phyloP scores from a whole-genome alignment of 2,888 invertebrate species.

The Caenorhabditis sp. region DNA sequence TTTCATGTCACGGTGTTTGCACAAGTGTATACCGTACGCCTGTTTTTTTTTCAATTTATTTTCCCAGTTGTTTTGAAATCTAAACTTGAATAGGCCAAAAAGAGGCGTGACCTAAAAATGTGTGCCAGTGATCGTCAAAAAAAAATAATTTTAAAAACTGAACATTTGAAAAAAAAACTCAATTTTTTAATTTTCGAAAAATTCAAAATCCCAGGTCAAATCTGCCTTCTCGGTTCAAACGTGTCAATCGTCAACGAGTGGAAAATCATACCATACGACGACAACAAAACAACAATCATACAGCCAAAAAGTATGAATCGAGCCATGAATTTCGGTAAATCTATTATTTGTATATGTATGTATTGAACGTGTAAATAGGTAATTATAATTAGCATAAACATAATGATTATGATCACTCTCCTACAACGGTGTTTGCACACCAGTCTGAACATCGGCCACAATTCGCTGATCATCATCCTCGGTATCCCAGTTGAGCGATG shows the following conservation, averaged over 20 bases:
- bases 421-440: constrained; percentile 2
- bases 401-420: background rate
- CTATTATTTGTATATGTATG: constrained; percentile 11
- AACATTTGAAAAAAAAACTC: too few relatives aligned
- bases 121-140: too few relatives aligned
- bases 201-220: constrained; percentile 18
- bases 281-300: constrained; percentile 33
- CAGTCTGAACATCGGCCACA: constrained; percentile 8
- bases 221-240: constrained; percentile 26
- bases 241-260: constrained; percentile 33
- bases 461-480: constrained; percentile 5
- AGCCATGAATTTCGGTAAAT: constrained; percentile 21
- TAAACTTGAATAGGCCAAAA: too few relatives aligned
- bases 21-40: too few relatives aligned
- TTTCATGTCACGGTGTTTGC: too few relatives aligned
- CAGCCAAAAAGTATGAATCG: constrained; percentile 18
- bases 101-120: too few relatives aligned
- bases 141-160: too few relatives aligned
- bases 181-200: constrained; percentile 2
- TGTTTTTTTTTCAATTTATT: too few relatives aligned
- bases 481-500: background rate
- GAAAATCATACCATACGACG: constrained; percentile 25
- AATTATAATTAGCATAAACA: background rate
- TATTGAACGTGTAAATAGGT: constrained; percentile 1
- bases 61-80: too few relatives aligned